Conservation (phyloP, 92 coral and sea anemone genomes). For the Zoanthus solanderi region DNA sequence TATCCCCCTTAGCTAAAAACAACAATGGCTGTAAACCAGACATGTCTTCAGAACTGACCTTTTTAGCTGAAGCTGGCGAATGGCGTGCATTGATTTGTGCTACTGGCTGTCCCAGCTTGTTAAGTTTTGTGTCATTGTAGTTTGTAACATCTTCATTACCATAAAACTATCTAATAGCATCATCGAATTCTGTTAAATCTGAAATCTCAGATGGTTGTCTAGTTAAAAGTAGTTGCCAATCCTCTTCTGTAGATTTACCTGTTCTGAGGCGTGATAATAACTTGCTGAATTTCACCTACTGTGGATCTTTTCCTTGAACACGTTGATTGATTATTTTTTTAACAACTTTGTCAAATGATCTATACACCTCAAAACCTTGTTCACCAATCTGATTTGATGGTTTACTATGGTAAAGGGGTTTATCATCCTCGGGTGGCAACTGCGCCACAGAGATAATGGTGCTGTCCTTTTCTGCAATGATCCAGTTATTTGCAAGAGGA, state of each 20-base stretch:
- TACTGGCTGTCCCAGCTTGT: too few relatives aligned
- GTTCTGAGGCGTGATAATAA: slow-evolving; percentile 19
- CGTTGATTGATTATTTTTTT: neutral
- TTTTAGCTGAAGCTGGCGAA: too few relatives aligned
- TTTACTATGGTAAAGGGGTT: neutral
- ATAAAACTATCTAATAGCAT: neutral
- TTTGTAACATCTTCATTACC: too few relatives aligned
- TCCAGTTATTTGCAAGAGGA: too few relatives aligned
- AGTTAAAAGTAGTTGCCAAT: slow-evolving; percentile 19
- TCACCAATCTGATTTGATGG: neutral
- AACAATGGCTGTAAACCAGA: too few relatives aligned
- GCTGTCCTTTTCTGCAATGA: too few relatives aligned
- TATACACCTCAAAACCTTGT: neutral
- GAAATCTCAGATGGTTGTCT: slow-evolving; percentile 13
- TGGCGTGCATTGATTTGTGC: too few relatives aligned
- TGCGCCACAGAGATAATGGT: neutral
- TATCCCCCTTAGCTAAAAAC: too few relatives aligned
- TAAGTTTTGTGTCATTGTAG: too few relatives aligned
- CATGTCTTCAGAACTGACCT: too few relatives aligned
- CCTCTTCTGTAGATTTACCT: slow-evolving; percentile 19
- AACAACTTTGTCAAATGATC: neutral
- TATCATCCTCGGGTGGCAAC: neutral
- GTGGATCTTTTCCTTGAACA: neutral
- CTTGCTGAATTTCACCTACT: slow-evolving; percentile 8
- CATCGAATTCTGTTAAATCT: neutral